Base-by-base conservation (phyloP, 2,888 invertebrate genomes). In the Acronicta alni region DNA sequence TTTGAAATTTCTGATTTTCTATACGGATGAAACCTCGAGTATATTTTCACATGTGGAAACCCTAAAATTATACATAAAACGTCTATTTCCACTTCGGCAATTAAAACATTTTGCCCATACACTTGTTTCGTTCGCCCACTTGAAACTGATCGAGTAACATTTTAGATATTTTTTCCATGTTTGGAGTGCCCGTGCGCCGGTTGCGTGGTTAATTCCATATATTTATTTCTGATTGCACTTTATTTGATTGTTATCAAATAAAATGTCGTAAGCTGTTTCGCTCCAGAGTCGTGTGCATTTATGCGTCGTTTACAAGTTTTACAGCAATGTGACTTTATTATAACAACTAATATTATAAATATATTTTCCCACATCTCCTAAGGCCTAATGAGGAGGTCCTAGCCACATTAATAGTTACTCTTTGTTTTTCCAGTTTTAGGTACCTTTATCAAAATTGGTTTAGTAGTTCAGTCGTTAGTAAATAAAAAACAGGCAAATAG, bases 101-200 rank as follows among this genome's bases (percentile, higher is more conserved):
- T 67, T 63, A 63, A 63, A 68, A 42, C 47, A 56, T 67, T 62
- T 63, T 69, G 58, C 49, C 16, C 17, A 38, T 41, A 58, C 51
- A 64, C 64, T 69, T 69, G 41, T 51, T 43, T 47, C 30, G 26
- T 54, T 43, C n/a, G 37, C 35, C 17, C 26, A 55, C 67, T 69
- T 55, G 58, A 54, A 54, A 62, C 16, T 32, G 18, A 58, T 68
- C 49, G 26, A 30, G 64, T 58, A 57, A 47, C 15, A 48, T 48
- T 43, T 38, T 14, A 41, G 32, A 16, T 16, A 9, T 57, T 51
- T 44, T 66, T 30, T 20, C 17, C 26, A 5, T 35, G 35, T 55
- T 39, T 43, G 16, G 37, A 49, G 45, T 57, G 48, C 42, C 32
- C 6, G 42, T 43, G 14, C 16, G 8, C 15, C 26, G 10, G 38